Evolutionary conservation across 2,797 vertebrate genomes (phyloP), one percentile per base, ranked within the genome.

Genomic region (Propithecus deckenii): DNA sequence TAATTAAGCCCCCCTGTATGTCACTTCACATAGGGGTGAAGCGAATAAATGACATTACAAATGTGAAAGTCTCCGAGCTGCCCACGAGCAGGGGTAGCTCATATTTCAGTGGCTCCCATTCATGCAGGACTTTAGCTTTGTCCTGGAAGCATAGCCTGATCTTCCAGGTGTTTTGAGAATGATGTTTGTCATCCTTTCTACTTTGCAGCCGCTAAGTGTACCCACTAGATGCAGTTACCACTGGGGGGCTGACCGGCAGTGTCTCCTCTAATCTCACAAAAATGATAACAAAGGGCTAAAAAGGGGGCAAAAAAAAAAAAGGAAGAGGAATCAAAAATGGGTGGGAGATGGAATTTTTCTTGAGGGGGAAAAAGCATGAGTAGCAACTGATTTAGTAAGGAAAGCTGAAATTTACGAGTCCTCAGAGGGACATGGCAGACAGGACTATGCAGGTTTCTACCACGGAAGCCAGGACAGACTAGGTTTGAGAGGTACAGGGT

Each of bases 11-110:
- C 11, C 52, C 12, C 9, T 81, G 69, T 91, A 7, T 59, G 23
- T 78, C 69, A 55, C 22, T 80, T 71, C 67, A 74, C 11, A 13
- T 1, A 3, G 32, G 5, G 2, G 7, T 15, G 28, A 93, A 88
- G 28, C 55, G 75, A 43, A 55, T 25, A 43, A 22, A 38, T 4
- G 15, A 55, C 46, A 48, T 59, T 65, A 28, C 15, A 78, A 46
- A 46, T 10, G 14, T 15, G 4, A 38, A 9, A 0, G 7, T 48
- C 38, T 72, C 41, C 0, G 6, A 10, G 1, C 3, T 0, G 5
- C 41, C n/a, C 1, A 15, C 12, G 28, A 65, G 28, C 20, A 76
- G 15, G 6, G 57, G 50, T 28, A 28, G 22, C 28, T 65, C 18
- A 11, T 14, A 4, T 55, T 67, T 52, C 22, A 48, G 12, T 20